phyloP scores from a whole-genome alignment of 2,888 invertebrate genomes.

The Amiota communis region DNA sequence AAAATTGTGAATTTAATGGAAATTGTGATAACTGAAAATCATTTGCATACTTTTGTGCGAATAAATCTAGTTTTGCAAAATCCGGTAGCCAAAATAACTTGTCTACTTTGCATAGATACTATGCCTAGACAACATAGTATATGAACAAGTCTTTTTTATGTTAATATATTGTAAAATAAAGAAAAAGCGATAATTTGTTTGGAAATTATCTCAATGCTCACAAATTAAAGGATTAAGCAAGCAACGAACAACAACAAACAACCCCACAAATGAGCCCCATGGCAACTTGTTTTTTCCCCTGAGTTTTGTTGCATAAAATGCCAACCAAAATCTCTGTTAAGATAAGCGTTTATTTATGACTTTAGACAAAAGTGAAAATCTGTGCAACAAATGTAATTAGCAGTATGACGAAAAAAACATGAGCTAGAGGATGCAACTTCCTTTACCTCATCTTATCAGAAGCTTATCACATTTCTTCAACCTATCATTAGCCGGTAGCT shows the following conservation, averaged over 20 bases:
- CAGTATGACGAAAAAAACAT: not conserved
- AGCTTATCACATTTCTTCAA: not conserved
- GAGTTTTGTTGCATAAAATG: not conserved
- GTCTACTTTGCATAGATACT: not conserved
- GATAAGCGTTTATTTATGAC: slow-evolving; percentile 55
- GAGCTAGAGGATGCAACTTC: not conserved
- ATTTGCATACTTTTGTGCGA: slow-evolving; percentile 47
- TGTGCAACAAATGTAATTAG: slow-evolving; percentile 18
- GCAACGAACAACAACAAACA: not conserved
- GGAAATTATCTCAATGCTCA: slow-evolving; percentile 52
- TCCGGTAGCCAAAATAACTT: not conserved
- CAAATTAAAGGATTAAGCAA: slow-evolving; percentile 53
- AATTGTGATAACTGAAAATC: too few relatives aligned
- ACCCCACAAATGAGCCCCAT: not conserved
- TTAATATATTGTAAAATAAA: too few relatives aligned
- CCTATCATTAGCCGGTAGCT: not conserved
- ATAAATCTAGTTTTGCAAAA: not conserved
- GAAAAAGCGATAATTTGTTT: not conserved
- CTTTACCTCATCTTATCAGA: not conserved
- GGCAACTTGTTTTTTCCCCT: too few relatives aligned
- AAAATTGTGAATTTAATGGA: too few relatives aligned
- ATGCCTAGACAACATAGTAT: not conserved
- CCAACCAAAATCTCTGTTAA: slow-evolving; percentile 34
- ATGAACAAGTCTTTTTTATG: not conserved
- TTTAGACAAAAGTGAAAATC: slow-evolving; percentile 28